phyloP scores from a whole-genome alignment of 2,888 invertebrate species.

The Diadegma fenestrale region DNA sequence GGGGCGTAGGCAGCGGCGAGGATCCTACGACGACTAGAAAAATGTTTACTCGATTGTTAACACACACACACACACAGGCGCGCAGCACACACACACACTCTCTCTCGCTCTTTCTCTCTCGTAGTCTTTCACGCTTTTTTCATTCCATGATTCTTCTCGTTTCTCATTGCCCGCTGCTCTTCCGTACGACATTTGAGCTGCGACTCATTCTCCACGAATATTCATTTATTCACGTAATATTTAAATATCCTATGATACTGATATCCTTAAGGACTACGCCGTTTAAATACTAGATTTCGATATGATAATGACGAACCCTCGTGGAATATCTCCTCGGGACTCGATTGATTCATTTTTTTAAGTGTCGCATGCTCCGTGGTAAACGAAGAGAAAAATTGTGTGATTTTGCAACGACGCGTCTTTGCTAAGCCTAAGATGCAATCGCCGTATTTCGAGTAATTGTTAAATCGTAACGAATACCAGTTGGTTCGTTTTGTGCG shows the following conservation, averaged over 20 bases:
- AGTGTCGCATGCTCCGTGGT: background rate
- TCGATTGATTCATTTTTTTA: slow-evolving; percentile 4
- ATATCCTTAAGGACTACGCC: slow-evolving; percentile 67
- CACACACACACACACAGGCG: slow-evolving; percentile 6
- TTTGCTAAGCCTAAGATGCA: background rate
- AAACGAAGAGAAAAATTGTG: background rate
- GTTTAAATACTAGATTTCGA: slow-evolving; percentile 70
- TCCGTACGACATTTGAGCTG: slow-evolving; percentile 54
- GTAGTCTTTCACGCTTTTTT: background rate
- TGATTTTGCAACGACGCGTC: background rate
- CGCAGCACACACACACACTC: slow-evolving; percentile 14
- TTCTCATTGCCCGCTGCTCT: slow-evolving; percentile 31
- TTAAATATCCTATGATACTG: slow-evolving; percentile 70
- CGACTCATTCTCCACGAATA: slow-evolving; percentile 50
- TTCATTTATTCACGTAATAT: slow-evolving; percentile 43
- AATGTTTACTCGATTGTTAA: slow-evolving; percentile 69
- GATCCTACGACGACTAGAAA: slow-evolving; percentile 78
- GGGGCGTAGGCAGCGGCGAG: slow-evolving; percentile 31
- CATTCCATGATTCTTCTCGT: slow-evolving; percentile 1
- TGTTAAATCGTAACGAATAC: background rate
- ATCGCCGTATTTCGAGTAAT: background rate
- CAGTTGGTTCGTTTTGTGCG: background rate
- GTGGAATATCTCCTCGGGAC: background rate
- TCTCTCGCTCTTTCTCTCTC: background rate
- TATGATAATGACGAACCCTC: slow-evolving; percentile 69